Conservation (phyloP, 2,888 invertebrate species). For the Mesoligia furuncula region DNA sequence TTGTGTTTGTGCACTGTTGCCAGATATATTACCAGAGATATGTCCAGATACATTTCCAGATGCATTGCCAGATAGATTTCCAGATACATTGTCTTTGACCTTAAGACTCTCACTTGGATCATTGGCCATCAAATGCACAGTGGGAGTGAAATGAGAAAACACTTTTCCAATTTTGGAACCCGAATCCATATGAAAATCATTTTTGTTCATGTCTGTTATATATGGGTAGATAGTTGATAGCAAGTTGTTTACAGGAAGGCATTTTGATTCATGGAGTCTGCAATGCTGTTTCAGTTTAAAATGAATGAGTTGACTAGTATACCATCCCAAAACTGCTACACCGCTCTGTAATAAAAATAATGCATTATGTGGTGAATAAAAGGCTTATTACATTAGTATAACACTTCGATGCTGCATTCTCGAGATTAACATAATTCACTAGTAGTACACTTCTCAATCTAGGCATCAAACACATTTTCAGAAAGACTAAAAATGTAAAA, state of each 20-base stretch:
- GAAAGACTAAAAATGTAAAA: background rate
- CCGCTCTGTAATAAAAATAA: slow-evolving; percentile 89
- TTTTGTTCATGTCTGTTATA: slow-evolving; percentile 71
- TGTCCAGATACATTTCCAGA: slow-evolving; percentile 14
- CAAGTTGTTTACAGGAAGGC: slow-evolving; percentile 70
- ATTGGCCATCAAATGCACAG: slow-evolving; percentile 84
- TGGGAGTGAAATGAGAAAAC: slow-evolving; percentile 75
- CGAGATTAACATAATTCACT: background rate
- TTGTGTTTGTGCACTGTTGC: slow-evolving; percentile 49
- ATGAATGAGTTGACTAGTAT: slow-evolving; percentile 90
- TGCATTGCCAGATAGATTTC: slow-evolving; percentile 9
- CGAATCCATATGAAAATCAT: slow-evolving; percentile 69
- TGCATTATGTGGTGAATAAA: background rate
- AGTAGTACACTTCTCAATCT: background rate
- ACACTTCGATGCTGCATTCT: background rate
- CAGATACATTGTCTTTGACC: slow-evolving; percentile 22
- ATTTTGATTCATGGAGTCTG: slow-evolving; percentile 67
- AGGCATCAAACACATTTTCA: background rate
- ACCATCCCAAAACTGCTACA: slow-evolving; percentile 91
- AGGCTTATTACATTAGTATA: background rate
- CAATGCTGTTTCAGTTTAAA: slow-evolving; percentile 78
- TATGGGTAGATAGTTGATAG: slow-evolving; percentile 76
- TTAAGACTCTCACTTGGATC: slow-evolving; percentile 71
- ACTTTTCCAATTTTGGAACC: slow-evolving; percentile 75
- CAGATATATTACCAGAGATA: background rate